phyloP scores from a whole-genome alignment of 2,888 invertebrate genomes.

The Trissonchulus latispiculum region DNA sequence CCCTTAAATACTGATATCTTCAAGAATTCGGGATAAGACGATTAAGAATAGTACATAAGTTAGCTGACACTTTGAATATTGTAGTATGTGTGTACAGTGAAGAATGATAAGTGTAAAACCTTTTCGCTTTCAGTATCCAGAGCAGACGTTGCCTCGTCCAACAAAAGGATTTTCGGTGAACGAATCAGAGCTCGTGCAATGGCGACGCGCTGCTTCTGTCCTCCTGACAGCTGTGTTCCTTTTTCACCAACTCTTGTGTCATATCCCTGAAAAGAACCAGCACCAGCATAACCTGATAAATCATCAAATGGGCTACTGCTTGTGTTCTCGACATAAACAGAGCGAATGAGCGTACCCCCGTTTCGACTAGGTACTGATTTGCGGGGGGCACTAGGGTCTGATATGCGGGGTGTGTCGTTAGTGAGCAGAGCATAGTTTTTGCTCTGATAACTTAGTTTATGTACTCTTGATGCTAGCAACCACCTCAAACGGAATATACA shows the following conservation, averaged over 20 bases:
- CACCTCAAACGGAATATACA: too few species aligned
- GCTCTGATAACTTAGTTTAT: too few species aligned
- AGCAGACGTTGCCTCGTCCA: constrained; percentile 48
- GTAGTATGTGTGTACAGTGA: background rate
- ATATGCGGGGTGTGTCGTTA: too few species aligned
- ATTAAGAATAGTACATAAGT: constrained; percentile 6
- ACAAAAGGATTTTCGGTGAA: constrained; percentile 42
- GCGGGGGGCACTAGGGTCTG: too few species aligned
- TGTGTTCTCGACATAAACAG: too few species aligned
- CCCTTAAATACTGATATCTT: background rate
- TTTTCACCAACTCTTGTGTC: constrained; percentile 46
- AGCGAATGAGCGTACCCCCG: too few species aligned
- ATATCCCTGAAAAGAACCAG: constrained; percentile 36
- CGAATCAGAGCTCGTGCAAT: constrained; percentile 47
- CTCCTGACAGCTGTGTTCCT: constrained; percentile 47
- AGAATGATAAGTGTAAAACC: constrained; percentile 25
- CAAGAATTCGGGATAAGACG: background rate
- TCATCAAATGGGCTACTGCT: too few species aligned
- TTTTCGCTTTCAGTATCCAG: constrained; percentile 47
- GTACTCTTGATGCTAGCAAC: too few species aligned
- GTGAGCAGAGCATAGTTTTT: too few species aligned
- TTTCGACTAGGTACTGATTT: too few species aligned
- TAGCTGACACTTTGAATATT: background rate
- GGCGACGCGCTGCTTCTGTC: constrained; percentile 48
- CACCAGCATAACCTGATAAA: too few species aligned